These are phyloP conservation scores for Alloplasta piceator DNA, from an alignment of 2,888 invertebrate species.

Conservation along the genomic window DNA sequence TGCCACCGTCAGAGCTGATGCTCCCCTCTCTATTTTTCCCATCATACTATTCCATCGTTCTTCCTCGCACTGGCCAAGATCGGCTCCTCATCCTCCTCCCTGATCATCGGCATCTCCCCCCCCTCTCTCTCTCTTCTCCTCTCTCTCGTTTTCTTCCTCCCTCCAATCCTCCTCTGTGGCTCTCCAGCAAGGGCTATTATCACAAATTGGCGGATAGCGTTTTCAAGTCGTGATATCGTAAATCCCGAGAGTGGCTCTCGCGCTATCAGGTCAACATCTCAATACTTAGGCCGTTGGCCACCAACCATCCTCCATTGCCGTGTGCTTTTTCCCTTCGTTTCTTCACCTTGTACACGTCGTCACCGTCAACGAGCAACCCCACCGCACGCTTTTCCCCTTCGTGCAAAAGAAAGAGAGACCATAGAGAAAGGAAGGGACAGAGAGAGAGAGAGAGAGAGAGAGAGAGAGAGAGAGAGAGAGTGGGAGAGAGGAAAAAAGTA, in stretches of 20 bases:
- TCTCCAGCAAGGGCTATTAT: constrained; percentile 68
- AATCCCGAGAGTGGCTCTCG: constrained; percentile 67
- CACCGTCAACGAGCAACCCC: constrained; percentile 34
- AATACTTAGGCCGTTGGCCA: constrained; percentile 70
- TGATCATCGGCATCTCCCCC: constrained; percentile 18
- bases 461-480: no score
- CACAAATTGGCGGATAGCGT: constrained; percentile 74
- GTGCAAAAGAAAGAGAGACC: neutral
- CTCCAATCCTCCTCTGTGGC: constrained; percentile 19
- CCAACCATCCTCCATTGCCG: constrained; percentile 46
- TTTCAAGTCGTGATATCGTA: constrained; percentile 74
- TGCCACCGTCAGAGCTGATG: constrained; percentile 37
- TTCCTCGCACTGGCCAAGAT: constrained; percentile 44
- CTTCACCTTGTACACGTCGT: constrained; percentile 32
- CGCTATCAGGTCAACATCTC: constrained; percentile 72
- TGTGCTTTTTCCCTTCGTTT: constrained; percentile 26
- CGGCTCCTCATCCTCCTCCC: constrained; percentile 56
- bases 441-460: neutral
- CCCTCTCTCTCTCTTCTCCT: constrained; percentile 38
- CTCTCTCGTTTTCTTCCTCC: constrained; percentile 40
- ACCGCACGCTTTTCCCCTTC: constrained; percentile 27
- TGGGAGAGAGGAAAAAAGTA: constrained; percentile 19
- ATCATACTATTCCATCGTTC: constrained; percentile 43
- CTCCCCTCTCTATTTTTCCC: constrained; percentile 15
- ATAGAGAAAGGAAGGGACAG: no score